Conservation (phyloP, 2,888 invertebrate genomes). For the Tubulanus polymorphus region DNA sequence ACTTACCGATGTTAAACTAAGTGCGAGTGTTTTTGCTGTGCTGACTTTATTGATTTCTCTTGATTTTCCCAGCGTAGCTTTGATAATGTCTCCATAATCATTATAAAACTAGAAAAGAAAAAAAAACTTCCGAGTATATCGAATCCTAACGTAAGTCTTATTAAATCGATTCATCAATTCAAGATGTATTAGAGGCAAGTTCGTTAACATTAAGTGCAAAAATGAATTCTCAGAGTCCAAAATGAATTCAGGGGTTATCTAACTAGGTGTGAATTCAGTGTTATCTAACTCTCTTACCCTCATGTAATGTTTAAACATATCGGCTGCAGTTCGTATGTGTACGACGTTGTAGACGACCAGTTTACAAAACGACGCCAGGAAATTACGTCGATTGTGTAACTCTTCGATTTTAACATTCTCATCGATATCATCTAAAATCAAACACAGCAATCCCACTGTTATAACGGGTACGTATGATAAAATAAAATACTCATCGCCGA, state of each 20-base stretch:
- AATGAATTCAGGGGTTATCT: too few species aligned
- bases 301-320: slow-evolving; percentile 95
- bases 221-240: too few species aligned
- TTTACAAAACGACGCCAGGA: slow-evolving; percentile 95
- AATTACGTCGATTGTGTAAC: slow-evolving; percentile 90
- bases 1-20: slow-evolving; percentile 69
- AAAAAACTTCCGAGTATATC: too few species aligned
- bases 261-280: too few species aligned
- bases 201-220: too few species aligned
- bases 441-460: too few species aligned
- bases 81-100: slow-evolving; percentile 98
- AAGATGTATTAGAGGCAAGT: too few species aligned
- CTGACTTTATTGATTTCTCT: slow-evolving; percentile 95
- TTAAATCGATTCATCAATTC: too few species aligned
- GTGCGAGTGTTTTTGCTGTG: slow-evolving; percentile 89
- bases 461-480: too few species aligned
- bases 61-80: slow-evolving; percentile 92
- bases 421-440: slow-evolving; percentile 70
- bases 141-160: too few species aligned
- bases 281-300: slow-evolving; percentile 62
- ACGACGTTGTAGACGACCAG: slow-evolving; percentile 95
- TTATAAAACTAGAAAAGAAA: slow-evolving; percentile 75
- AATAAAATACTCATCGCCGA: too few species aligned
- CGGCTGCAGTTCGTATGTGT: slow-evolving; percentile 82
- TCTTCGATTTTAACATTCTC: slow-evolving; percentile 94